Percentiles rank a stretch among this genome's conserved stretches.
These are phyloP conservation scores for Strongylocentrotus purpuratus DNA, from an alignment of 35 echinoderm and acorn worm genomes.

Conservation along the genomic window DNA sequence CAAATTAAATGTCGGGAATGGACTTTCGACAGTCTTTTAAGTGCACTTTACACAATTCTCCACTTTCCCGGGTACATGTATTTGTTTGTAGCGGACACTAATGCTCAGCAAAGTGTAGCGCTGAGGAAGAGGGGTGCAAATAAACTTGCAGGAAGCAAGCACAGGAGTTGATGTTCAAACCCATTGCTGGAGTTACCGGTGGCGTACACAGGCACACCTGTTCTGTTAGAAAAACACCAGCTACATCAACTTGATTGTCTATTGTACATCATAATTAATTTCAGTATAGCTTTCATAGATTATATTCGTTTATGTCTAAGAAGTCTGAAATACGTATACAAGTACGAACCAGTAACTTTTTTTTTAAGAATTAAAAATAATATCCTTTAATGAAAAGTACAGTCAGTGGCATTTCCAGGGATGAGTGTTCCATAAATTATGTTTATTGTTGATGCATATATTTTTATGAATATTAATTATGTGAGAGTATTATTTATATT, in stretches of 20 bases:
- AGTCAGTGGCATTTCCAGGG: no score
- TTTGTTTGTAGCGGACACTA: neutral
- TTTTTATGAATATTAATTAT: no score
- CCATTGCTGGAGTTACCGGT: neutral
- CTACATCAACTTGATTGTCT: neutral
- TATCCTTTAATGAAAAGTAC: no score
- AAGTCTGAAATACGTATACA: no score
- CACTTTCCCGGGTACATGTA: neutral
- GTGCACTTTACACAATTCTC: conserved; percentile 3
- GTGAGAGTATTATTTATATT: no score
- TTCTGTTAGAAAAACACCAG: neutral
- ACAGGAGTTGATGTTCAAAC: neutral
- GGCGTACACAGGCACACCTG: neutral
- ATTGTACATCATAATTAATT: neutral
- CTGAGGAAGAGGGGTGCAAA: neutral
- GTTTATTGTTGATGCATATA: no score
- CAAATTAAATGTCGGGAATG: conserved; percentile 4
- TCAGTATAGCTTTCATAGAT: no score
- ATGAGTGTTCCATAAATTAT: no score
- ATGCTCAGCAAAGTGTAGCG: neutral
- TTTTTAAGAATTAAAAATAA: no score
- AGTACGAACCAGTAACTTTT: no score
- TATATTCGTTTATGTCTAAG: no score
- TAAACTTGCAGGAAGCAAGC: neutral
- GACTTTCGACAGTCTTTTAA: neutral